A percentile compares a stretch with the other conserved stretches of the same genome.
Conservation (phyloP, 1,140 invertebrate species). For the Melanaphis sacchari region DNA sequence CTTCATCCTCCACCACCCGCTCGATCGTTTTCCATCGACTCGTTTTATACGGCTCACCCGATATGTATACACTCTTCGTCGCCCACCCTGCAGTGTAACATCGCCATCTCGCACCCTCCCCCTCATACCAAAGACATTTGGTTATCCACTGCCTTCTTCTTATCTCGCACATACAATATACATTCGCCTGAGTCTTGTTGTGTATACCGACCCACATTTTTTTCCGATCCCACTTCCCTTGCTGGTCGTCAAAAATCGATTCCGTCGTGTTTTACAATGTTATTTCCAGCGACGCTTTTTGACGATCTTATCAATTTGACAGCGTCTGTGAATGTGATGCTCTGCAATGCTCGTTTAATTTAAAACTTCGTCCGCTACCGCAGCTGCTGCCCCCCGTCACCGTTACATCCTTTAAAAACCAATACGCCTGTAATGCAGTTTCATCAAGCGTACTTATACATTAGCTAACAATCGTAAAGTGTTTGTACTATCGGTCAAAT, state of each 20-base stretch:
- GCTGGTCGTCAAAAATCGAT: slow-evolving; percentile 5
- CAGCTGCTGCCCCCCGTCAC: not conserved
- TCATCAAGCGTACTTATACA: not conserved
- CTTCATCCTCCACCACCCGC: not conserved
- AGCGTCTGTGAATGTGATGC: not conserved
- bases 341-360: not conserved
- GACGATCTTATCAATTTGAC: slow-evolving; percentile 36
- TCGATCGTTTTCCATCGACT: not conserved
- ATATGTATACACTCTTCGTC: slow-evolving; percentile 31
- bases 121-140: not conserved
- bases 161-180: slow-evolving; percentile 14
- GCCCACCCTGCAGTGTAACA: not conserved
- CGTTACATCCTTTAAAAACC: not conserved
- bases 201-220: no score
- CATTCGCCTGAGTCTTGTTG: not conserved
- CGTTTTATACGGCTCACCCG: slow-evolving; percentile 27
- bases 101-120: not conserved
- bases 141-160: slow-evolving; percentile 24
- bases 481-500: no score
- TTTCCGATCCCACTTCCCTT: not conserved
- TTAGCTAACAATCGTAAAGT: not conserved
- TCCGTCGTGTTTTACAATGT: slow-evolving; percentile 2
- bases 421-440: not conserved
- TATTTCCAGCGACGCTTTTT: slow-evolving; percentile 36
- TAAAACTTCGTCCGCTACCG: not conserved